Conservation (phyloP, 2,797 vertebrate species). For the Pygocentrus nattereri region DNA sequence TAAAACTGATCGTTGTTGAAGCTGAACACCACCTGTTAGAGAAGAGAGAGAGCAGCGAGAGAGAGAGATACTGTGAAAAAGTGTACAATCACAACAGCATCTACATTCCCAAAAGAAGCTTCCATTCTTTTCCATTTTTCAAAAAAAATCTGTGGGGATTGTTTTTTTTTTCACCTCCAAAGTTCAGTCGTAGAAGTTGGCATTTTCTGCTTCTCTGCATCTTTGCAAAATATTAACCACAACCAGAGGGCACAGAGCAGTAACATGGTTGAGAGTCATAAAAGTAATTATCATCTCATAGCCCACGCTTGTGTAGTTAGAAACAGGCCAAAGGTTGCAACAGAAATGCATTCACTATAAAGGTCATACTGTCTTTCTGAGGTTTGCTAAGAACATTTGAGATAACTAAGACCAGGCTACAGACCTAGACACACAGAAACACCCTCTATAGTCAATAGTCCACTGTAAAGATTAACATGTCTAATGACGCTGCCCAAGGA, state of each 20-base stretch:
- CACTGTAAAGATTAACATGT: background rate
- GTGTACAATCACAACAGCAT: no score
- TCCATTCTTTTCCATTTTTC: no score
- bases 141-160: no score
- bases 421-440: background rate
- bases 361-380: background rate
- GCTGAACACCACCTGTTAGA: constrained; percentile 71
- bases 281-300: background rate
- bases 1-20: constrained; percentile 75
- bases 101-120: no score
- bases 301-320: background rate
- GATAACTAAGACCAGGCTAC: background rate
- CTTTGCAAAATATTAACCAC: background rate
- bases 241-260: constrained; percentile 9
- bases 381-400: background rate
- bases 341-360: background rate
- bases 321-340: constrained; percentile 22
- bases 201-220: no score
- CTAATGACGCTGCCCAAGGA: background rate
- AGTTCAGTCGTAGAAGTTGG: no score
- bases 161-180: no score
- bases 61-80: background rate
- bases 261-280: background rate
- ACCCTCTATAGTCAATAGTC: background rate
- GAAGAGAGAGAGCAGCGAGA: background rate